A percentile compares a stretch with the other conserved stretches of the same genome.
phyloP scores from a whole-genome alignment of 2,888 invertebrate genomes.

The Biston stratarius region DNA sequence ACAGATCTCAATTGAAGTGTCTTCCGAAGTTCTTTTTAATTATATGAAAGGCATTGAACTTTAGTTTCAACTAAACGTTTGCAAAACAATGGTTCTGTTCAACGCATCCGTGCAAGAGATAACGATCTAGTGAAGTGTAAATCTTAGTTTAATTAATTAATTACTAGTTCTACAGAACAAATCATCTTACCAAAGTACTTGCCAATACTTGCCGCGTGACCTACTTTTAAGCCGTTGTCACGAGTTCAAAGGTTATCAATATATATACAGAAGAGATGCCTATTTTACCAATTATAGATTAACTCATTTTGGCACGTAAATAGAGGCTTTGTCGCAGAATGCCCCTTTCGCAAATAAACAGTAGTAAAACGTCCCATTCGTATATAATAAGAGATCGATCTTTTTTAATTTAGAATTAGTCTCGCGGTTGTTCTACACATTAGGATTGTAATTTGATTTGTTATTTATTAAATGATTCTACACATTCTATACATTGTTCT shows the following conservation, averaged over 20 bases:
- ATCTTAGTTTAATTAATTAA: not conserved
- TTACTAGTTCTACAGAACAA: not conserved
- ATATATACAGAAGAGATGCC: conserved; percentile 27
- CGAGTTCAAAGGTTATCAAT: conserved; percentile 43
- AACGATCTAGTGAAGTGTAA: no score
- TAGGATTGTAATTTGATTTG: no score
- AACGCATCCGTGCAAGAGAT: not conserved
- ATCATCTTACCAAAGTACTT: conserved; percentile 21
- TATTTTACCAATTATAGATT: not conserved
- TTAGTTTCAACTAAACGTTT: not conserved
- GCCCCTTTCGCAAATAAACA: no score
- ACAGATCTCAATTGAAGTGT: no score
- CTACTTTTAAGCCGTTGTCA: conserved; percentile 36
- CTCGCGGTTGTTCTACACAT: no score
- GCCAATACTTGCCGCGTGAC: conserved; percentile 27
- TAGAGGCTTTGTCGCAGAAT: not conserved
- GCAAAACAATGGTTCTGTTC: conserved; percentile 3
- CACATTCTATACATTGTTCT: no score
- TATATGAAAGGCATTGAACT: conserved; percentile 8
- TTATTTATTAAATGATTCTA: no score
- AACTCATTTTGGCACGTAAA: conserved; percentile 1
- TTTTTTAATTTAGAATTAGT: no score
- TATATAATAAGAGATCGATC: no score
- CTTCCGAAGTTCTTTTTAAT: not conserved
- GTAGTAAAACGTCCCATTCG: no score